A percentile compares a stretch with the other conserved stretches of the same genome.
Evolutionary conservation across 2,888 invertebrate species (phyloP).

Genomic region (Ferrisia virgata): DNA sequence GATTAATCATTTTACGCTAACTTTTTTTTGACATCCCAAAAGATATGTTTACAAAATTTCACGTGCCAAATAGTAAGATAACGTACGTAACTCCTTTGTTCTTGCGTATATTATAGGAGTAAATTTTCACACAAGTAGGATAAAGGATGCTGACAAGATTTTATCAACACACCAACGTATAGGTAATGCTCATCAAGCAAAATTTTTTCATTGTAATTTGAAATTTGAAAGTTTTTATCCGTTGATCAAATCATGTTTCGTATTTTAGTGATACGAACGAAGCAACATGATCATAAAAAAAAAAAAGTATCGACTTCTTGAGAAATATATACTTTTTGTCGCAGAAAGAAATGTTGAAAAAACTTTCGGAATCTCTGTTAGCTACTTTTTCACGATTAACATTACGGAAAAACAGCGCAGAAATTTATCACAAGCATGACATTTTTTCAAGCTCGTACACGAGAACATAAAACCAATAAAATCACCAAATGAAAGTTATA

Average conservation of each 20-base stretch:
- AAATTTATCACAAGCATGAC: slow-evolving; percentile 9
- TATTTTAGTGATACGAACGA: no score
- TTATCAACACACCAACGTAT: no score
- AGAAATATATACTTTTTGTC: background rate
- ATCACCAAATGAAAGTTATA: slow-evolving; percentile 18
- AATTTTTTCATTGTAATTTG: no score
- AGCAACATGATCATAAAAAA: background rate
- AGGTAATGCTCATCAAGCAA: no score
- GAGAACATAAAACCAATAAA: slow-evolving; percentile 30
- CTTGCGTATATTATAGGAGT: background rate
- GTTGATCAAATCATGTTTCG: no score
- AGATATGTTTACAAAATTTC: background rate
- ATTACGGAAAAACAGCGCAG: background rate
- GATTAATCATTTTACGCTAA: background rate
- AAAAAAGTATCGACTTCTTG: background rate
- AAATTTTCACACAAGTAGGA: no score
- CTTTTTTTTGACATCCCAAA: background rate
- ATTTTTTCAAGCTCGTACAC: background rate
- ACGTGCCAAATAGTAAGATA: background rate
- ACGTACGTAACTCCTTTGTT: no score
- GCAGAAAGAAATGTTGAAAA: background rate
- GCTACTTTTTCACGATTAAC: background rate
- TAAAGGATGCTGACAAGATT: no score
- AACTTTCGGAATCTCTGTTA: background rate
- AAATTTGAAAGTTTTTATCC: no score